phyloP scores from a whole-genome alignment of 2,888 invertebrate genomes.

The Dasypolia templi region DNA sequence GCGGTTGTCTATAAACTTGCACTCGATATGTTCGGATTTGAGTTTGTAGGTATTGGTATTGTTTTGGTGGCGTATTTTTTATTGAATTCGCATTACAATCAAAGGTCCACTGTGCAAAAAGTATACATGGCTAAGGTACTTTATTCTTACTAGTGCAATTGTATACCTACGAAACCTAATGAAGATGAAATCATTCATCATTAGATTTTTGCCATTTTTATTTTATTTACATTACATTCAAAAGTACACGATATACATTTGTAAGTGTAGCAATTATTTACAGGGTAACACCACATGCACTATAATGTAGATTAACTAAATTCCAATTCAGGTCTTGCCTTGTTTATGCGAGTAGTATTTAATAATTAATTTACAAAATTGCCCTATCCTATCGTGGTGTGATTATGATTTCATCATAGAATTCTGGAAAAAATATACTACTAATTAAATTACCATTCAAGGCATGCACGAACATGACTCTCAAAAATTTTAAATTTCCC shows the following conservation, averaged over 20 bases:
- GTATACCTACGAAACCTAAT: background rate
- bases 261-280: no score
- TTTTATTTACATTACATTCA: no score
- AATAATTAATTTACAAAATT: no score
- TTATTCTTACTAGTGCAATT: background rate
- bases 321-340: no score
- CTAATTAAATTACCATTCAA: background rate
- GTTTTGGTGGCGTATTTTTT: background rate
- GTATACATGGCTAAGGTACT: no score
- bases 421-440: background rate
- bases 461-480: background rate
- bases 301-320: no score
- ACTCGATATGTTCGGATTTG: constrained; percentile 29
- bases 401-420: no score
- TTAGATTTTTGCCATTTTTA: background rate
- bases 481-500: background rate
- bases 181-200: background rate
- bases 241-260: no score
- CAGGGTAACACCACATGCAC: no score
- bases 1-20: constrained; percentile 42
- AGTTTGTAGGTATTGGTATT: background rate
- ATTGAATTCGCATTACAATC: background rate
- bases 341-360: no score
- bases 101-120: background rate
- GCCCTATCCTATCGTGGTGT: no score